Conservation (phyloP, 37 sponge, comb jelly and placozoan species). For the Aphrocallistes beatrix region DNA sequence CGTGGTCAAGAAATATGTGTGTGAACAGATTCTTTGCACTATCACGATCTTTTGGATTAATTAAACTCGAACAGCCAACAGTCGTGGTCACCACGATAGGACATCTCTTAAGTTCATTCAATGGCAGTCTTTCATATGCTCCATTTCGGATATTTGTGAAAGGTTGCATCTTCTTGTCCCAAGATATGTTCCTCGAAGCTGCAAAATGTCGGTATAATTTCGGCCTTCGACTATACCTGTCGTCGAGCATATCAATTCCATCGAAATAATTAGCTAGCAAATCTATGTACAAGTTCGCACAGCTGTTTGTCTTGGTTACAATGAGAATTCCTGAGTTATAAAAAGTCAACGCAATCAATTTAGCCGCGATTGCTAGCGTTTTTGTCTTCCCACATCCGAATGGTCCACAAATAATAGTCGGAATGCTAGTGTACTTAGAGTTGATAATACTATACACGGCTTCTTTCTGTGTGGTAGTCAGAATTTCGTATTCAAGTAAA, state of each 20-base stretch:
- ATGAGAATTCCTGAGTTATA: not conserved
- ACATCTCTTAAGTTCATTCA: not conserved
- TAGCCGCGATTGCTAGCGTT: not conserved
- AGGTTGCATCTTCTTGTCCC: not conserved
- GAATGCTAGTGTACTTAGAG: not conserved
- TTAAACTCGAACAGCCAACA: not conserved
- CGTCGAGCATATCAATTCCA: not conserved
- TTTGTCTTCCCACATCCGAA: conserved; percentile 1
- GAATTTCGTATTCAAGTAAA: not conserved
- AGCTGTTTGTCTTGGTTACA: not conserved
- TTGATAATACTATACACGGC: not conserved
- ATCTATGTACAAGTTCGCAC: not conserved
- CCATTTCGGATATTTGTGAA: not conserved
- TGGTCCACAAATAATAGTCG: not conserved
- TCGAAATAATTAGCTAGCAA: not conserved
- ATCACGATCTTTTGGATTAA: not conserved
- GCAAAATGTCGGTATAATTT: not conserved
- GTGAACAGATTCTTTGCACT: not conserved
- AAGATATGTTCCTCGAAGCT: not conserved
- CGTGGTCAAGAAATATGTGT: not conserved
- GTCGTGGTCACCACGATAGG: not conserved
- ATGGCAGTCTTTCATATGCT: not conserved
- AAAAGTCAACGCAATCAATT: not conserved
- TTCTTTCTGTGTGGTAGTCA: not conserved
- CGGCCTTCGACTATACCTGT: not conserved